A percentile compares a stretch with the other conserved stretches of the same genome.
These are phyloP conservation scores for Lucilia sericata DNA, from an alignment of 1,140 invertebrate genomes.

Conservation along the genomic window DNA sequence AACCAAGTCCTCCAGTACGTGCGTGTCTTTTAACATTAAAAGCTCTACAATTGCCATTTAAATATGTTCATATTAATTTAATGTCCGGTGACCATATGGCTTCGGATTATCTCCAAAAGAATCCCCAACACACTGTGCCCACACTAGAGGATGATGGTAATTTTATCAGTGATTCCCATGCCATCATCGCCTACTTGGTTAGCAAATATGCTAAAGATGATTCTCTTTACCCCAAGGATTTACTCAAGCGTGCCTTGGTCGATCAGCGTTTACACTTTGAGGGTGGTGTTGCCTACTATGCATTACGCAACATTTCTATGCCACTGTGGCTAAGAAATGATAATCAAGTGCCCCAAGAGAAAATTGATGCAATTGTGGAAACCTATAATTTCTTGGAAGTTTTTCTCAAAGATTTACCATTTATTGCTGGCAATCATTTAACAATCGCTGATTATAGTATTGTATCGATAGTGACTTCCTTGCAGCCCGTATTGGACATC, in stretches of 20 bases:
- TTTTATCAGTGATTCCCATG: slow-evolving; percentile 59
- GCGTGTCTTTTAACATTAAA: slow-evolving; percentile 42
- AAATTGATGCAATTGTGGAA: slow-evolving; percentile 64
- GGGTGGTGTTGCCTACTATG: slow-evolving; percentile 71
- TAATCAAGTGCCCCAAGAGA: slow-evolving; percentile 52
- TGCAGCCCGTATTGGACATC: slow-evolving; percentile 57
- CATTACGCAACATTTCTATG: slow-evolving; percentile 66
- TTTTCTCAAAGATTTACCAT: slow-evolving; percentile 69
- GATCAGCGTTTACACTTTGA: slow-evolving; percentile 74
- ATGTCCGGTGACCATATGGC: slow-evolving; percentile 70
- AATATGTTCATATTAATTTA: slow-evolving; percentile 35
- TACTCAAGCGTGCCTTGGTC: slow-evolving; percentile 69
- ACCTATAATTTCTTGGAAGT: slow-evolving; percentile 69
- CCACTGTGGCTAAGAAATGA: slow-evolving; percentile 69
- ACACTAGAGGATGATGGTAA: slow-evolving; percentile 57
- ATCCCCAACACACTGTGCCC: slow-evolving; percentile 66
- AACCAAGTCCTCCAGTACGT: slow-evolving; percentile 67
- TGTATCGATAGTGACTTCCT: slow-evolving; percentile 63
- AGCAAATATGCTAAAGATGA: slow-evolving; percentile 71
- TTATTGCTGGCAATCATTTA: slow-evolving; percentile 69
- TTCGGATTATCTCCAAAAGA: slow-evolving; percentile 69
- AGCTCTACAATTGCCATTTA: slow-evolving; percentile 45
- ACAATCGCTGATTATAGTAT: slow-evolving; percentile 73
- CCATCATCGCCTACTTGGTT: slow-evolving; percentile 71
- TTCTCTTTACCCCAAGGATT: slow-evolving; percentile 72